Base-by-base conservation (phyloP, 2,888 invertebrate genomes). In the Polymixis lichenea region DNA sequence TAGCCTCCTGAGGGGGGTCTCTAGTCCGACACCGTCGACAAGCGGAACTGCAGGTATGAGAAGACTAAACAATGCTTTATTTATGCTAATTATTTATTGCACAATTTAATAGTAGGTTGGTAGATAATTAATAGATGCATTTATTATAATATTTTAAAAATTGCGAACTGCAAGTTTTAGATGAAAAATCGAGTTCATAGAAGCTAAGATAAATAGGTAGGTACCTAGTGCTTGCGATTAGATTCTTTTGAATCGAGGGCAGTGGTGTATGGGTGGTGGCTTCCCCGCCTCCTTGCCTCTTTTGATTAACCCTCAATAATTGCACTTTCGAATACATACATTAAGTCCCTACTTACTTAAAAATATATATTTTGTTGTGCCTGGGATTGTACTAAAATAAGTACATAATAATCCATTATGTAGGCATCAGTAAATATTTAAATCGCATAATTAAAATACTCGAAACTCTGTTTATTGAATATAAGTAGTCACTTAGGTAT, bases 61-160 rank as follows among this genome's bases (percentile, higher is more conserved):
- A 62, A 19, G 8, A 68, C 6, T 43, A 9, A 2, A 58, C 2
- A 28, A 15, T 8, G n/a, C 8, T 62, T 25, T 46, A 46, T 43
- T 28, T 22, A 22, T 3, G n/a, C 5, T 68, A n/a, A 53, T 43
- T 71, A 60, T 28, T 60, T 51, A 51, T 46, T 74, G 72, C 61
- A 74, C 53, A 61, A 49, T 56, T 22, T 58, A 70, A 49, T 74
- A 72, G 51, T 74, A 53, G 22, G 28, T 61, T 25, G 19, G 19
- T 68, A 49, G 17, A 43, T 71, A 71, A 53, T 46, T 51, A 51
- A n/a, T 74, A 72, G 74, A 74, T 74, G 53, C 53, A 72, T 74
- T 72, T 71, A 38, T 60, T 58, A 17, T 28, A n/a, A 17, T 46
- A 46, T 46, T 6, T 22, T 60, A 13, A 51, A 53, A 5, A 19